phyloP scores from a whole-genome alignment of 2,797 vertebrate genomes.

The Chaetodon trifasciatus region DNA sequence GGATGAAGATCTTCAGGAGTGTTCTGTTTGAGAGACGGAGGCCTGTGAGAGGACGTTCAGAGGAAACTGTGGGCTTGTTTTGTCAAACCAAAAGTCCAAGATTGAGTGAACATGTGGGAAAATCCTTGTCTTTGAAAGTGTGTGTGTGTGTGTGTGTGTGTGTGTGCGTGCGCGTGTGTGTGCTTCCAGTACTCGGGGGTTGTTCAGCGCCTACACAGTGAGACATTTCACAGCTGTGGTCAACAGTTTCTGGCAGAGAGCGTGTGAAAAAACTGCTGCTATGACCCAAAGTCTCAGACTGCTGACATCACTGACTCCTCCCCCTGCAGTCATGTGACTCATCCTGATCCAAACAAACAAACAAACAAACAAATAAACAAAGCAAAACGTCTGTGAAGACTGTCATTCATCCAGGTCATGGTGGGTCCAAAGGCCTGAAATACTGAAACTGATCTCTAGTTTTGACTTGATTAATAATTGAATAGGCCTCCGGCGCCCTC shows the following conservation, averaged over 20 bases:
- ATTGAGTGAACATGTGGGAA: not conserved
- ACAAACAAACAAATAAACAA: no score
- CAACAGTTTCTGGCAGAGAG: slow-evolving; percentile 18
- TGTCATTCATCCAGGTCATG: no score
- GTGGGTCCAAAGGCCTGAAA: no score
- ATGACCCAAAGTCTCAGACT: not conserved
- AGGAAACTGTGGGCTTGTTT: not conserved
- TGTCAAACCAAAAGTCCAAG: not conserved
- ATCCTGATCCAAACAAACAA: slow-evolving; percentile 10
- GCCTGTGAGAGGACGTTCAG: not conserved
- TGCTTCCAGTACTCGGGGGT: not conserved
- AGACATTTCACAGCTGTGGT: slow-evolving; percentile 51
- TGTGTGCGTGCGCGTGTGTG: slow-evolving; percentile 22
- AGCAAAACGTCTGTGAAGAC: no score
- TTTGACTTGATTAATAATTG: no score
- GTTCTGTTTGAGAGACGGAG: not conserved
- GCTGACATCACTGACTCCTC: slow-evolving; percentile 12
- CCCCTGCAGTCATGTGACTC: slow-evolving; percentile 16
- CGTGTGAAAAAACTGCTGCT: slow-evolving; percentile 24
- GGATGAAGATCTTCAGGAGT: not conserved
- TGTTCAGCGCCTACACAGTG: slow-evolving; percentile 16
- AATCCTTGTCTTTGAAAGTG: not conserved
- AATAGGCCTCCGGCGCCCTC: not conserved
- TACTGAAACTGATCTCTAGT: no score
- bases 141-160: slow-evolving; percentile 20